Evolutionary conservation across 1,140 invertebrate species (phyloP).

Genomic region (Doryteuthis pealeii): DNA sequence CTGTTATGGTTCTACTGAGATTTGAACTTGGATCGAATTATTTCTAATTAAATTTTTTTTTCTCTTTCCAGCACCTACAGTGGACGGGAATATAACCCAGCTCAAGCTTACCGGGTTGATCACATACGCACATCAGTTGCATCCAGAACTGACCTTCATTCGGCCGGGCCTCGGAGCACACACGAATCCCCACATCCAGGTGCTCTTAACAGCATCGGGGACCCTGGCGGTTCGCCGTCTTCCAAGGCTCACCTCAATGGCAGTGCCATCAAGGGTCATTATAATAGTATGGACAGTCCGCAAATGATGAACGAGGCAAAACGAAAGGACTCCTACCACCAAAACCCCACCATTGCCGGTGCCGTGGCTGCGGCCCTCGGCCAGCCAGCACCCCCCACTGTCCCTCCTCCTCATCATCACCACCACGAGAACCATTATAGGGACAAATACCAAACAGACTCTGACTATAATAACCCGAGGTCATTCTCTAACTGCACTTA

Average conservation of each 20-base stretch:
- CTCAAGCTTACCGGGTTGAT: background rate
- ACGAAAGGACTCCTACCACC: background rate
- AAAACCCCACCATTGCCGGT: background rate
- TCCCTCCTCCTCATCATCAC: background rate
- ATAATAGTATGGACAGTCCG: background rate
- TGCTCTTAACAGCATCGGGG: background rate
- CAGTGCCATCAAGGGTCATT: background rate
- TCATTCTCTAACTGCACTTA: slow-evolving; percentile 54
- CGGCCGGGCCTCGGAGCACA: background rate
- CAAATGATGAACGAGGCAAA: background rate
- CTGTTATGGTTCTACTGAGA: too few relatives aligned
- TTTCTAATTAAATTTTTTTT: too few relatives aligned
- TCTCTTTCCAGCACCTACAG: background rate
- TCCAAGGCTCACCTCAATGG: background rate
- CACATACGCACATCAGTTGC: background rate
- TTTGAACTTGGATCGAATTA: too few relatives aligned
- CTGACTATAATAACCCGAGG: slow-evolving; percentile 15
- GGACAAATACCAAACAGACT: slow-evolving; percentile 17
- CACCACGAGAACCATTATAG: slow-evolving; percentile 13
- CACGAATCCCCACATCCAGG: background rate
- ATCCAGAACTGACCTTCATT: background rate
- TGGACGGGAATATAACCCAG: slow-evolving; percentile 2
- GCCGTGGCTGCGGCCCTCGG: background rate
- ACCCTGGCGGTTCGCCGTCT: background rate
- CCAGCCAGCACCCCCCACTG: slow-evolving; percentile 9